Evolutionary conservation across 2,797 vertebrate genomes (phyloP), one percentile per base, ranked within the genome.

Genomic region (Acanthiza pusilla): DNA sequence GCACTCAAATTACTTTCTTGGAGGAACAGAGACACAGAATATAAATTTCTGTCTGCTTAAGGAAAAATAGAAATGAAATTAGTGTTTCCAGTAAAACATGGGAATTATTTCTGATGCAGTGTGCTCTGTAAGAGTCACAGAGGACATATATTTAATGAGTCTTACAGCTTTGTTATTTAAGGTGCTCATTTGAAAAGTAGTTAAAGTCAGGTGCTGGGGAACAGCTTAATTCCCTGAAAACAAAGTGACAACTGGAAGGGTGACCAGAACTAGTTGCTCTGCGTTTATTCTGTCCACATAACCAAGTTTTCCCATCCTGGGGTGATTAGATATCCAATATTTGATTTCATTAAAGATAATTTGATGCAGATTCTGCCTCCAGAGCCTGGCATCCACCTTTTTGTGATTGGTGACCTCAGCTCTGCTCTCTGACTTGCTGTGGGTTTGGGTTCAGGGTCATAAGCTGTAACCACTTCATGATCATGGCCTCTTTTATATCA

Each of bases 181-280:
- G 55, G 14, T 36, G 8, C 4, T 81, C 2, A 66, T 73, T 72
- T 55, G n/a, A 55, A 72, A 85, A 11, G 16, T 5, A 45, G 32
- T 11, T 47, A 11, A 79, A 82, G 3, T 0, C 2, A 89, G 57
- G 63, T 5, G 1, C 19, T 32, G 15, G 2, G 20, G 12, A 81
- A 53, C 57, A 17, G 2, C 10, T 81, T 65, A 27, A 66, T 36
- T 79, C 13, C 16, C 14, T 66, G 17, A 55, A 80, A 88, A 63
- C 1, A 16, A 40, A n/a, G 8, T 38, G 32, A 38, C 15, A 65
- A 1, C 6, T 34, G 3, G 5, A 70, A 70, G 10, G 5, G 5
- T 71, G 45, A 77, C 8, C 20, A 66, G 12, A 67, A 8, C 13
- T 47, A 26, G 2, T 43, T 34, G 5, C 3, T 55, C 21, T 61